Base-by-base conservation (phyloP, 2,888 invertebrate species). In the Falcaria lacertinaria region DNA sequence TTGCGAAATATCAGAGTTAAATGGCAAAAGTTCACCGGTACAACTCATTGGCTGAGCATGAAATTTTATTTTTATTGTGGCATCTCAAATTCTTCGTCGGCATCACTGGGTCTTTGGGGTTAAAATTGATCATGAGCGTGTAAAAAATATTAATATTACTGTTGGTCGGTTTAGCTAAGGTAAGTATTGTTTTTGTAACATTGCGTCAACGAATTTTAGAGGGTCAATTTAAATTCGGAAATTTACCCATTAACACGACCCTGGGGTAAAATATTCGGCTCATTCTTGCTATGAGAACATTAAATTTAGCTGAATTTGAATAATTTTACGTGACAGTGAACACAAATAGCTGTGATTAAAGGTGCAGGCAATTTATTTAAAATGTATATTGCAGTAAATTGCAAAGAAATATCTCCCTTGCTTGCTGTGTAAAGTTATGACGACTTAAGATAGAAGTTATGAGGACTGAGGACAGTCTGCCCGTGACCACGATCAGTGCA, bases 301-400 rank as follows among this genome's bases (percentile, higher is more conserved):
- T 77, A 80, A 81, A 80, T 82, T 77, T 72, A 75, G 70, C 74
- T 72, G 72, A 80, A 84, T 82, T 84, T 82, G 80, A 80, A 84
- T 84, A 75, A 82, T 82, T 81, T 82, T 74, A 76, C 80, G 81
- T 80, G 76, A 78, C 73, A 68, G 76, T 78, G 81, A 77, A 68
- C 82, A 79, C 79, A 74, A 83, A 85, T 76, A 73, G 77, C 72
- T 64, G 74, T 71, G 82, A 83, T 82, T 84, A 82, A 80, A 75
- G 74, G 68, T 70, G 63, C 60, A 60, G 7, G 57, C 56, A 52
- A 58, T 54, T 53, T 66, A 13, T 14, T 19, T 13, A 11, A 8
- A n/a, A 4, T 16, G 15, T 14, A 4, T 13, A 8, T 11, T 22
- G 36, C 7, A 36, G 14, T 1, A 14, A 2, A 6, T 2, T n/a